These are phyloP conservation scores for Dromiciops gliroides DNA, from an alignment of 2,113 vertebrate genomes.

Conservation along the genomic window DNA sequence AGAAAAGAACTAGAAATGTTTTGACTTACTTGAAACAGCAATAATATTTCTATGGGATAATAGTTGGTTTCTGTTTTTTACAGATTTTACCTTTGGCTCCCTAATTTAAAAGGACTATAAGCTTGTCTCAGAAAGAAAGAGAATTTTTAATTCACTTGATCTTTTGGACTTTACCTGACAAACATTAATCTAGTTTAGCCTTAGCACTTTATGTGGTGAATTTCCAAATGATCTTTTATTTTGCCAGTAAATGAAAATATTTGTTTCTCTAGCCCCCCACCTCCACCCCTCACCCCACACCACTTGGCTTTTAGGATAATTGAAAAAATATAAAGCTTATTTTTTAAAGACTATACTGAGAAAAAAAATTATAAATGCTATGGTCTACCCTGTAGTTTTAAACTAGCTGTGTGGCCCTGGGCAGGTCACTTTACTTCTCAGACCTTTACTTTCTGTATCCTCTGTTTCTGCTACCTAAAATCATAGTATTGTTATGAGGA, in stretches of 20 bases:
- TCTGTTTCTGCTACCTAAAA: not conserved
- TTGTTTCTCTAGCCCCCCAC: not conserved
- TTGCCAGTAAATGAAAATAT: slow-evolving; percentile 50
- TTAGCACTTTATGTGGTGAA: slow-evolving; percentile 48
- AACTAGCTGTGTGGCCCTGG: not conserved
- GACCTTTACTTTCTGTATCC: not conserved
- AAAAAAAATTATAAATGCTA: not conserved
- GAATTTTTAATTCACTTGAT: slow-evolving; percentile 18
- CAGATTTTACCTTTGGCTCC: slow-evolving; percentile 43
- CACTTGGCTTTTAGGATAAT: not conserved
- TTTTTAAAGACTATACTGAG: not conserved
- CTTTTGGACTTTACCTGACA: slow-evolving; percentile 7
- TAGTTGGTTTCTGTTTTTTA: slow-evolving; percentile 30
- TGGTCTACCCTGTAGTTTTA: not conserved
- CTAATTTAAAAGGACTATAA: not conserved
- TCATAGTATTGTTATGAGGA: not conserved
- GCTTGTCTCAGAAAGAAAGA: slow-evolving; percentile 7
- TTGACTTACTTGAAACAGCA: not conserved
- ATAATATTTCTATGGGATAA: slow-evolving; percentile 6
- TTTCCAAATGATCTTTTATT: slow-evolving; percentile 33
- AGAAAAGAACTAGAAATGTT: not conserved
- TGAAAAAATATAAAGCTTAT: not conserved
- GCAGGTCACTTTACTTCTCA: not conserved
- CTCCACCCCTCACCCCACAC: too few relatives aligned
- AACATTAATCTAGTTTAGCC: slow-evolving; percentile 31